A percentile compares a stretch with the other conserved stretches of the same genome.
These are phyloP conservation scores for Graphium colonna DNA, from an alignment of 2,888 invertebrate genomes.

Conservation along the genomic window DNA sequence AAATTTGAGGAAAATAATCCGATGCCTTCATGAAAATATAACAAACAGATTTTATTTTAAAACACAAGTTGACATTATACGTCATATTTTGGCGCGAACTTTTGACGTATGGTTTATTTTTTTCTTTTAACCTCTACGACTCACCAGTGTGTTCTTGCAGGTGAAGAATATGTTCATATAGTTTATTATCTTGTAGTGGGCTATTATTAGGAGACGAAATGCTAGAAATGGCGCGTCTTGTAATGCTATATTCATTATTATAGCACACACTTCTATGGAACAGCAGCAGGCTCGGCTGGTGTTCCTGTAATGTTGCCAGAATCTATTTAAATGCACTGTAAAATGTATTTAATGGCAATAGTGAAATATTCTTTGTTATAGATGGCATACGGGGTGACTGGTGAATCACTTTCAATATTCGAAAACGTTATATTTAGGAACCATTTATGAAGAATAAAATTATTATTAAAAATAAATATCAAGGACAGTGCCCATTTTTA, in stretches of 20 bases:
- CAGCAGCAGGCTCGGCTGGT: conserved; percentile 86
- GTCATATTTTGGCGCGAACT: neutral
- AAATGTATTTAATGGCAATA: too few species aligned
- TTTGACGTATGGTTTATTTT: neutral
- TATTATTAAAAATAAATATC: too few species aligned
- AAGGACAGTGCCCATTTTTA: too few species aligned
- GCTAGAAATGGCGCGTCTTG: conserved; percentile 94
- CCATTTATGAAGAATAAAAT: too few species aligned
- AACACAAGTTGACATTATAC: neutral
- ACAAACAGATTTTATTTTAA: too few species aligned
- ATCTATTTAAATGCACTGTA: too few species aligned
- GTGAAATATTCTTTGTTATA: too few species aligned
- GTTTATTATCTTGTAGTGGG: conserved; percentile 92
- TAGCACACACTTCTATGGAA: conserved; percentile 93
- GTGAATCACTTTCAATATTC: too few species aligned
- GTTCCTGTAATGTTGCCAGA: conserved; percentile 50
- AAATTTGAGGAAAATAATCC: too few species aligned
- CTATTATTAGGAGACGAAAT: conserved; percentile 91
- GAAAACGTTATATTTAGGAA: too few species aligned
- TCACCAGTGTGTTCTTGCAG: conserved; percentile 92
- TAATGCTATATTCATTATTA: conserved; percentile 91
- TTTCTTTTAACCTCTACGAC: conserved; percentile 38
- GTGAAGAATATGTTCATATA: conserved; percentile 98
- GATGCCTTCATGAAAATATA: too few species aligned
- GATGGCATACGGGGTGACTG: too few species aligned